These are phyloP conservation scores for Matsumurasca onukii DNA, from an alignment of 1,140 invertebrate species.

Conservation along the genomic window DNA sequence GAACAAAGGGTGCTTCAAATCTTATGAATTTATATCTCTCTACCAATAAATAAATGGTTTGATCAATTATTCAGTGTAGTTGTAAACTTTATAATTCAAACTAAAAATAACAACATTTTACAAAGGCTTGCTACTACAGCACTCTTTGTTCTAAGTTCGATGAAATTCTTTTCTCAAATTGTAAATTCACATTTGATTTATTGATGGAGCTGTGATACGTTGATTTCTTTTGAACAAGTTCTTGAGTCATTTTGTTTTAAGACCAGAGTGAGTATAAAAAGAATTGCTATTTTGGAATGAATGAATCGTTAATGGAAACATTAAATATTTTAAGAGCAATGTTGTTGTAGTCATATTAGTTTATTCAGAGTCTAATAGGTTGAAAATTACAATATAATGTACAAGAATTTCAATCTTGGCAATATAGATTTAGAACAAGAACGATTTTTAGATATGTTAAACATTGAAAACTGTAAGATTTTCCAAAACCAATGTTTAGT, in stretches of 20 bases:
- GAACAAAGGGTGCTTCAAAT: constrained; percentile 19
- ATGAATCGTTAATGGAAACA: constrained; percentile 5
- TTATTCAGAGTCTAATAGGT: constrained; percentile 24
- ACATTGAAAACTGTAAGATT: too few relatives aligned
- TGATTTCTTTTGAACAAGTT: constrained; percentile 1
- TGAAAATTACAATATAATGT: constrained; percentile 3
- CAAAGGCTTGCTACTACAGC: too few relatives aligned
- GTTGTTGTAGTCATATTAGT: constrained; percentile 22
- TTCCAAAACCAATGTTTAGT: background rate
- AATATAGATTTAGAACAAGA: constrained; percentile 10
- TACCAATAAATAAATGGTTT: background rate
- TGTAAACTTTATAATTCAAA: too few relatives aligned
- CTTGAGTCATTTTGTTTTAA: background rate
- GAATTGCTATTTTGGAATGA: constrained; percentile 4
- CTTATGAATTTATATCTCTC: too few relatives aligned
- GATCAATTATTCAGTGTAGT: too few relatives aligned
- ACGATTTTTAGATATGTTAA: too few relatives aligned
- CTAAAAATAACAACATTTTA: too few relatives aligned
- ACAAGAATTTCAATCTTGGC: too few relatives aligned
- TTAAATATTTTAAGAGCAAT: constrained; percentile 20
- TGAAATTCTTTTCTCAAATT: background rate
- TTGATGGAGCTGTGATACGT: constrained; percentile 17
- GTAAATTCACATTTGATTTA: background rate
- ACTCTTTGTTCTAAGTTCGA: constrained; percentile 4
- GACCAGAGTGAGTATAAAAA: background rate